Evolutionary conservation across 2,797 vertebrate genomes (phyloP).

Genomic region (Uromys caudimaculatus): DNA sequence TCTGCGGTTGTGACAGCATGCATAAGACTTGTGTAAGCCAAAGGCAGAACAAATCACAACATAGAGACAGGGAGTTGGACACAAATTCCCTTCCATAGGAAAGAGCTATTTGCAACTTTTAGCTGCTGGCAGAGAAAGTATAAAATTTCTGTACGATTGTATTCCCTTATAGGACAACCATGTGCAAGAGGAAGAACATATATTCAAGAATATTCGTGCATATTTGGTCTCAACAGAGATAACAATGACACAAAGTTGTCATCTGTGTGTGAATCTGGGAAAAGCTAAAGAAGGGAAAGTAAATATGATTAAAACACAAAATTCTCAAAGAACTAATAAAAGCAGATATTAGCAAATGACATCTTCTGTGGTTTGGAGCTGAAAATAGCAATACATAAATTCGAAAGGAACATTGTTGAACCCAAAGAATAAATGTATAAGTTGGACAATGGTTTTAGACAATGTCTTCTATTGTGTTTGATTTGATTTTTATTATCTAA

Average conservation of each 20-base stretch:
- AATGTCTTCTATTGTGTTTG: not conserved
- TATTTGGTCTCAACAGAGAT: not conserved
- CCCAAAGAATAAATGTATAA: not conserved
- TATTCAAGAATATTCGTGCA: not conserved
- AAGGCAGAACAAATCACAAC: not conserved
- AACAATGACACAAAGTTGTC: not conserved
- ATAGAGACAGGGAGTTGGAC: not conserved
- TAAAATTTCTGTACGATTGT: not conserved
- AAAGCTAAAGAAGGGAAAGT: not conserved
- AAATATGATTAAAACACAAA: not conserved
- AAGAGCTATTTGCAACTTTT: not conserved
- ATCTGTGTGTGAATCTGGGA: not conserved
- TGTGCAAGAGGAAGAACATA: not conserved
- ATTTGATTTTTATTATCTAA: not conserved
- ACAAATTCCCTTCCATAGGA: not conserved
- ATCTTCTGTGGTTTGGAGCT: not conserved
- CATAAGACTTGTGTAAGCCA: not conserved
- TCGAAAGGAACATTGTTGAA: not conserved
- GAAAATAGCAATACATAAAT: not conserved
- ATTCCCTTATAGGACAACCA: not conserved
- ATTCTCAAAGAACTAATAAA: not conserved
- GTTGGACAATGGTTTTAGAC: conserved; percentile 6
- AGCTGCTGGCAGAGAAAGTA: not conserved
- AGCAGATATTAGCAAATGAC: not conserved
- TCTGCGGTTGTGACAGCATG: not conserved